Evolutionary conservation across 2,797 vertebrate species (phyloP), one percentile per base, ranked within the genome.

Genomic region (Aulostomus chinensis): DNA sequence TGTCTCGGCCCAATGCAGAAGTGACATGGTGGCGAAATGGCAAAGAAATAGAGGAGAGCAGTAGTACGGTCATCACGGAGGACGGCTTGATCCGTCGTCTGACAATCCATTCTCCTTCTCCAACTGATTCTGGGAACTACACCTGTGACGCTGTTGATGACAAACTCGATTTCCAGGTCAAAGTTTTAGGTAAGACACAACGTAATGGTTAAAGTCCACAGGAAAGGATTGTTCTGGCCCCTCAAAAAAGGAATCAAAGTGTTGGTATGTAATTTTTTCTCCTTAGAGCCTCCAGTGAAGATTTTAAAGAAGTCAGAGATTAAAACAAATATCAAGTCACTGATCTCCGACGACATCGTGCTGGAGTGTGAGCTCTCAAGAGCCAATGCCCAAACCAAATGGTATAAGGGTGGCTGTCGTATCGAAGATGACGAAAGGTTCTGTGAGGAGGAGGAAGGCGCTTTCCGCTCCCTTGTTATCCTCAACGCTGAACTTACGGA

Each of bases 331-430:
- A 63, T 81, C 14, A 79, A 29, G 42, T 92, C 86, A 50, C 46
- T 17, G 49, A 79, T 91, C 39, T 91, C 91, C 5, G 91, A 94
- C 32, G 94, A 97, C 71, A 85, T 97, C 17, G 91, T 91, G 61
- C 78, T 98, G 73, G 94, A 93, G 58, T 96, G 96, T 56, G 88
- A 89, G 58, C 92, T 98, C 53, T 97, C 96, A 0, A 82, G 91
- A 0, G 59, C 85, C n/a, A 89, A 88, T 0, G 90, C 63, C 2
- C 68, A 86, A 1, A 80, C 92, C 60, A 94, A 92, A 53, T 98
- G 96, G 96, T 96, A 94, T 87, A 98, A 97, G 75, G 86, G 96
- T 0, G 91, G 92, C 45, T 83, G 91, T 66, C 93, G 91, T 8
- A 55, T 98, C 52, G 83, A 86, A n/a, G 93, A 81, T 31, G 90